These are phyloP conservation scores for Cyclina sinensis DNA, from an alignment of 1,140 invertebrate genomes.

Conservation along the genomic window DNA sequence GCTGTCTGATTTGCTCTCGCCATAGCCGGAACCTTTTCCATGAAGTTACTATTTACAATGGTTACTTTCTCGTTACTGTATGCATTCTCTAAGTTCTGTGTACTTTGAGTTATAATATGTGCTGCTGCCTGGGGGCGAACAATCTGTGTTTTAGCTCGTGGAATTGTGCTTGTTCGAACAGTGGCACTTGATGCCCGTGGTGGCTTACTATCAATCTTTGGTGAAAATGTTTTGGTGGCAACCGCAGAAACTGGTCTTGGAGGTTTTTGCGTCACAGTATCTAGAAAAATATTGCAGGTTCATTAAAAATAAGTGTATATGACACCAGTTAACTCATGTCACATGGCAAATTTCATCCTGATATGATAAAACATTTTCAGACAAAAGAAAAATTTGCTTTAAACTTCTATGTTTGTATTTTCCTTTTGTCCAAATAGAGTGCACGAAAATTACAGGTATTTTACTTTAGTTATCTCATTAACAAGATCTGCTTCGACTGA, in stretches of 20 bases:
- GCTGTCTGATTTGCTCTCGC: conserved; percentile 47
- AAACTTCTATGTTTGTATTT: too few relatives aligned
- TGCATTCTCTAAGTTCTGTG: conserved; percentile 60
- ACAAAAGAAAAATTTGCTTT: too few relatives aligned
- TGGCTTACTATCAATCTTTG: conserved; percentile 50
- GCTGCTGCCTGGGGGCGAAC: conserved; percentile 80
- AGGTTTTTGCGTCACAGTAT: conserved; percentile 54
- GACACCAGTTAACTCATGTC: too few relatives aligned
- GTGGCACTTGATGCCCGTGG: conserved; percentile 76
- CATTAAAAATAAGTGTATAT: too few relatives aligned
- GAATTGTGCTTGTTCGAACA: conserved; percentile 58
- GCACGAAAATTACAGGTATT: too few relatives aligned
- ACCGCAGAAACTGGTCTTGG: conserved; percentile 77
- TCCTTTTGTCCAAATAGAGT: too few relatives aligned
- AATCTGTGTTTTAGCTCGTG: conserved; percentile 69
- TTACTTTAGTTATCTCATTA: too few relatives aligned
- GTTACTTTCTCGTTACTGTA: conserved; percentile 67
- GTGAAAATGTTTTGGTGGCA: conserved; percentile 46
- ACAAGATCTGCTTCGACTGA: too few relatives aligned
- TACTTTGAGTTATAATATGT: conserved; percentile 80
- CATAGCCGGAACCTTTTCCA: conserved; percentile 77
- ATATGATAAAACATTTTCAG: too few relatives aligned
- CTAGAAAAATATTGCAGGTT: conserved; percentile 37
- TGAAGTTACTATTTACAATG: conserved; percentile 80
- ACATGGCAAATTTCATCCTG: too few relatives aligned